Percentiles rank a stretch among this genome's conserved stretches.
Evolutionary conservation across 2,888 invertebrate species (phyloP).

Genomic region (Seira musarum): DNA sequence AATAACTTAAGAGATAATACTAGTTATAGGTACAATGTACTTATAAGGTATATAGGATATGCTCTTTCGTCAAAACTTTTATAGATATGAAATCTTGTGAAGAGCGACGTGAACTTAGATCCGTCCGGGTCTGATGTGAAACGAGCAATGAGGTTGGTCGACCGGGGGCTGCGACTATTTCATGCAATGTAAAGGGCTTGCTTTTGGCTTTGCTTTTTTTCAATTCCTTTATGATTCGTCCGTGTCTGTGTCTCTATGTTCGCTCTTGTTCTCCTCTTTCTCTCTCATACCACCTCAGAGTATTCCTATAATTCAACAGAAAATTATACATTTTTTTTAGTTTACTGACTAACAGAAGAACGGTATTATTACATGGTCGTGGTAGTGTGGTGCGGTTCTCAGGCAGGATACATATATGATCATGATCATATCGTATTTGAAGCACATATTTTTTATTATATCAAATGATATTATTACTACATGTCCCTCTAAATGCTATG

Average conservation of each 20-base stretch:
- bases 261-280: background rate
- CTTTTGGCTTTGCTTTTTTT: conserved; percentile 40
- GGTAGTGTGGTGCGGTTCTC: background rate
- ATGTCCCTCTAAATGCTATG: background rate
- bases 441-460: background rate
- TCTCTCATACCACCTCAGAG: background rate
- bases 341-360: background rate
- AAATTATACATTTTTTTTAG: background rate
- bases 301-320: background rate
- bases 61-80: conserved; percentile 26
- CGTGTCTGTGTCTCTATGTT: no score
- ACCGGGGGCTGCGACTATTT: conserved; percentile 59
- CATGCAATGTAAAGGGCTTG: conserved; percentile 29
- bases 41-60: conserved; percentile 22
- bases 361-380: background rate
- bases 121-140: conserved; percentile 60
- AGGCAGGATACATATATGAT: background rate
- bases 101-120: conserved; percentile 47
- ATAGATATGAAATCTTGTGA: conserved; percentile 20
- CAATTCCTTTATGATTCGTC: conserved; percentile 20
- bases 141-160: conserved; percentile 60
- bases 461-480: no score
- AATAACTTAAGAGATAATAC: conserved; percentile 29
- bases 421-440: no score
- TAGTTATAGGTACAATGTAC: conserved; percentile 8